Base-by-base conservation (phyloP, 2,797 vertebrate species). In the Danionella dracula region DNA sequence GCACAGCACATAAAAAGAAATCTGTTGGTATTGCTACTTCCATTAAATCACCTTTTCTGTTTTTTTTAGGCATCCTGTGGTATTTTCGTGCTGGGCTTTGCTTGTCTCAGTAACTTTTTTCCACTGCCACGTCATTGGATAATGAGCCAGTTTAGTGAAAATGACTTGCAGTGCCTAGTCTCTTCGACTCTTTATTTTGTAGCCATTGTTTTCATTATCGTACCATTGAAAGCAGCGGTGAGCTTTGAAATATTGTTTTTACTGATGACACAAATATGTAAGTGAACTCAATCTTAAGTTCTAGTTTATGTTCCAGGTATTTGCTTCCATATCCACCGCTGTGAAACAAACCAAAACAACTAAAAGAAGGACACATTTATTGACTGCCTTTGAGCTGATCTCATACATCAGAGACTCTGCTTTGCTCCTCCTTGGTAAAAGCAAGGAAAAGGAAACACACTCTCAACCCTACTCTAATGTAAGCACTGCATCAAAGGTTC, bases 141-240 rank as follows among this genome's bases (percentile, higher is more conserved):
- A 45, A 66, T 78, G 16, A 27, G 58, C 38, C 66, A 20, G 1
- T 11, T 53, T 3, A 66, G 65, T 41, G n/a, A 42, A 7, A 38
- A 31, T 70, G 27, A 9, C 21, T 8, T 66, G 54, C 4, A 34
- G 53, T 2, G 16, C 7, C 0, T 41, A 71, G 6, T 49, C 8
- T 51, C 46, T 4, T 3, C 16, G n/a, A 1, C 66, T 1, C 42
- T 77, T 35, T 75, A 63, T 58, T 55, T 42, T 31, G 78, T 55
- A 12, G 20, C 38, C 5, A 37, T 89, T 4, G 72, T 72, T 38
- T 66, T 81, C 17, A 56, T 75, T 1, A 45, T 51, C 31, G 8
- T 77, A 1, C 4, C 81, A n/a, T 81, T 84, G 76, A 82, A 78
- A 35, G 70, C 78, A 68, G 15, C 78, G 88, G 92, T 94, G 85